Base-by-base conservation (phyloP, 2,797 vertebrate species). In the Clamator glandarius region DNA sequence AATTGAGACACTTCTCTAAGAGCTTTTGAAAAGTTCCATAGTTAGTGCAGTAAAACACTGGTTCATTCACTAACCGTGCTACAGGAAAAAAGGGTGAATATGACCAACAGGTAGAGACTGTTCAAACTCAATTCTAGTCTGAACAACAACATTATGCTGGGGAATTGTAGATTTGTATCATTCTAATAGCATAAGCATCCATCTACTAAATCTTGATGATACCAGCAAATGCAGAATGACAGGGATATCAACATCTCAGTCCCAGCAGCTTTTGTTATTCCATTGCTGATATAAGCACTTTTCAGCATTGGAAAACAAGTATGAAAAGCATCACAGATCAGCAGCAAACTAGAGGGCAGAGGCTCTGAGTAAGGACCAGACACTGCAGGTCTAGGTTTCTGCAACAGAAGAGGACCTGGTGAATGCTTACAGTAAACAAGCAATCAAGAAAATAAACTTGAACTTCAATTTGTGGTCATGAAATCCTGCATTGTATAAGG, bases 191-290 rank as follows among this genome's bases (percentile, higher is more conserved):
- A 42, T 26, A 44, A 87, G 52, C 64, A 87, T 20, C 44, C 72
- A 55, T 51, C 84, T 44, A 28, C 52, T 87, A 78, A 83, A 70
- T 62, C 62, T n/a, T 67, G 52, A 63, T 59, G 62, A 77, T 33
- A 74, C 41, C 50, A 88, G 64, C 76, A 95, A 70, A 74, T 15
- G 44, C 14, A 26, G 57, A 61, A 26, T 52, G 85, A 77, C 85
- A 91, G 52, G 31, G 57, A 87, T 75, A 93, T 77, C 79, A 86
- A 67, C 77, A 68, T 64, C 83, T 90, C 76, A 77, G 61, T 51
- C 68, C 73, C 36, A 87, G 48, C 0, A 75, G 83, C 33, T 83
- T 79, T 9, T 74, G 64, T 73, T 55, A 69, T 6, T 55, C 17
- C 48, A 24, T 14, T 9, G 72, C 87, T 91, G 90, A 88, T 8